Base-by-base conservation (phyloP, 2,113 vertebrate genomes). In the Acrocephalus arundinaceus region DNA sequence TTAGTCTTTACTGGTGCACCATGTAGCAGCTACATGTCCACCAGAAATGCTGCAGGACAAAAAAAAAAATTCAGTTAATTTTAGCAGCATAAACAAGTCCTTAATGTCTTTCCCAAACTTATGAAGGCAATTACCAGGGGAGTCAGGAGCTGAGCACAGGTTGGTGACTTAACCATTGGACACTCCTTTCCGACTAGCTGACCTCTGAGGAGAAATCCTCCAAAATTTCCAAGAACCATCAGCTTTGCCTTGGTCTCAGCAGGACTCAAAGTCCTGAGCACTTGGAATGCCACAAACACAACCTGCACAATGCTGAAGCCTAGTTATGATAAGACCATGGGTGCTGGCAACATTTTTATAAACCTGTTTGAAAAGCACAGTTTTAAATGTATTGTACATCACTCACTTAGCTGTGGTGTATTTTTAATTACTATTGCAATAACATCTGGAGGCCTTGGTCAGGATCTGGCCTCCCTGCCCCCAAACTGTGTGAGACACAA, bases 11-110 rank as follows among this genome's bases (percentile, higher is more conserved):
- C 18, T 83, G 39, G 15, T 51, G 19, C 25, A 67, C 59, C 15
- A n/a, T 15, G 46, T 17, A 68, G 59, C 51, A 83, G 15, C 46
- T 62, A 46, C 63, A 35, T 27, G 12, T 85, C 76, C 18, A 51
- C 25, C 49, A 70, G 82, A 24, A 80, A 80, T 20, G 20, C 20
- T 62, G n/a, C 46, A 58, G n/a, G 31, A 65, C 51, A 75, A 61
- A 66, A 52, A 78, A 48, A 55, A 61, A 35, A 23, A 18, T 1
- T 0, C 71, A 59, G 52, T 49, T 94, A 80, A 92, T 88, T 95
- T 96, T 93, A 95, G 79, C 55, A 92, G 48, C 1, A 3, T 86
- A 90, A 94, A 93, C 86, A 95, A 97, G 61, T 43, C 65, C 45
- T 91, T 82, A 85, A 78, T 89, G 13, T 30, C 25, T 85, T 94